Evolutionary conservation across 2,113 vertebrate species (phyloP), one percentile per base, ranked within the genome.

Genomic region (Trochalopteron elliotii): DNA sequence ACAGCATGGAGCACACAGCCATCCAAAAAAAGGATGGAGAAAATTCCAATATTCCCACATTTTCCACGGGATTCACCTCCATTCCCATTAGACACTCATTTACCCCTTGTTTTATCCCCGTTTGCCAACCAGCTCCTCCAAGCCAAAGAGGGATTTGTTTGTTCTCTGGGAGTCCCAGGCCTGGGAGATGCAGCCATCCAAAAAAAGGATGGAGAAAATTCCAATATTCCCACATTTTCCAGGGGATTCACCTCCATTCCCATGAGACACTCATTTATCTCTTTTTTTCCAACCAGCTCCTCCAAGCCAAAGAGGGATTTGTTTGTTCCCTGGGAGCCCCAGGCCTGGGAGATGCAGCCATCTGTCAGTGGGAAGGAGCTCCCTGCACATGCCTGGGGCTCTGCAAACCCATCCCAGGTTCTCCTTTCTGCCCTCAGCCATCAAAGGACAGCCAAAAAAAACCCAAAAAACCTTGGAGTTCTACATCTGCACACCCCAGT

Each of bases 311-410:
- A 47, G 81, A 89, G 87, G 24, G 53, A 90, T 82, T 67, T 78
- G 74, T 93, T 94, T 92, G 89, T 87, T 95, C 92, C 59, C 76
- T 4, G 14, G 89, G 87, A 92, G 87, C 63, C 75, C 87, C 0
- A 3, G 89, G 87, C 47, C 84, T 25, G 70, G 92, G 77, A 64
- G 90, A 23, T 79, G 85, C 70, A 88, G 82, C 94, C 95, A 97
- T 94, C 95, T 95, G 95, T 80, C 92, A 88, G 72, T 1, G 71
- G 90, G 52, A 85, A 90, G 75, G 75, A 94, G 93, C 78, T 87
- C 78, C 83, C 87, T 7, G 7, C 33, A 44, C 89, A 55, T 0
- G 14, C 23, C 76, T 55, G 60, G 47, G 57, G 12, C 57, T 71
- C 91, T 63, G 63, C 72, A 90, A 81, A 74, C 45, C 55, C 72